Evolutionary conservation across 2,888 invertebrate genomes (phyloP).

Genomic region (Agapostemon virescens): DNA sequence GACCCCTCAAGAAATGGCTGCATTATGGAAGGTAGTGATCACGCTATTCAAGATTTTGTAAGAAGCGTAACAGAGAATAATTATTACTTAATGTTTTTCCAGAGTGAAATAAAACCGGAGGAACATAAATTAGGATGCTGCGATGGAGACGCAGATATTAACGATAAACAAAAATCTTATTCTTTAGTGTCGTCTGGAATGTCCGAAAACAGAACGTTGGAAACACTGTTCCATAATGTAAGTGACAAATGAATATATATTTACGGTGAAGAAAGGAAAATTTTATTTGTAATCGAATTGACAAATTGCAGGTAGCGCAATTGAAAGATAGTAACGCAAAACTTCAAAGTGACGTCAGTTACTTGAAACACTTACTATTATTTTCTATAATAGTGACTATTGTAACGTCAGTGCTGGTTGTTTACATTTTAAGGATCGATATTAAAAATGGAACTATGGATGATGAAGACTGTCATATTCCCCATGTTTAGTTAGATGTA

Average conservation of each 20-base stretch:
- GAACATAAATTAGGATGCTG: conserved; percentile 88
- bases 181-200: conserved; percentile 64
- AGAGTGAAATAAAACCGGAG: conserved; percentile 74
- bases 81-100: neutral
- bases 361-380: conserved; percentile 81
- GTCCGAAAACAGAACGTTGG: conserved; percentile 69
- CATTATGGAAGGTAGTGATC: conserved; percentile 86
- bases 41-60: neutral
- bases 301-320: conserved; percentile 77
- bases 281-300: conserved; percentile 20
- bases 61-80: neutral
- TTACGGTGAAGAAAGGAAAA: neutral
- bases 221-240: conserved; percentile 75
- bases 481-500: conserved; percentile 42
- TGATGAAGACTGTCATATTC: conserved; percentile 69
- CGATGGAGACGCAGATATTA: conserved; percentile 78
- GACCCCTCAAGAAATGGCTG: conserved; percentile 84
- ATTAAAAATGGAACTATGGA: conserved; percentile 68
- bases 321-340: conserved; percentile 80
- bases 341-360: conserved; percentile 81
- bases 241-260: conserved; percentile 27
- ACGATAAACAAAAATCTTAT: conserved; percentile 67
- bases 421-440: conserved; percentile 80
- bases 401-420: conserved; percentile 78
- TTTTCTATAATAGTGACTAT: conserved; percentile 81